Evolutionary conservation across 2,888 invertebrate species (phyloP).

Genomic region (Eristalis pertinax): DNA sequence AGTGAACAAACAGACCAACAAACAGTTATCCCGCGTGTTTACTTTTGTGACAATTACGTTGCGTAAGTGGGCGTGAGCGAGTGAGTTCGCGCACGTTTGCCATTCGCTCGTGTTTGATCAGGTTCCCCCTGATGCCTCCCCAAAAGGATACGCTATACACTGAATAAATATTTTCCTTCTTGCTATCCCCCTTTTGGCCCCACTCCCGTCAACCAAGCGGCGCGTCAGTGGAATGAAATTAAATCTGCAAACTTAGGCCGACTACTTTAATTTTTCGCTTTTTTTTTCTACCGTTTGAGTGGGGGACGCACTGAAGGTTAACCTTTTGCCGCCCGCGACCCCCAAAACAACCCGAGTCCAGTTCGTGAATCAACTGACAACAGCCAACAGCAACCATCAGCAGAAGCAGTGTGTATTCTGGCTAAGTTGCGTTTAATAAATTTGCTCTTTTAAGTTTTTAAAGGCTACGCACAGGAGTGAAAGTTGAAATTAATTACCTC

Average conservation of each 20-base stretch:
- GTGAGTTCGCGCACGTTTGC: slow-evolving; percentile 56
- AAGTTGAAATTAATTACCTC: slow-evolving; percentile 62
- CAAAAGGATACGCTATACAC: slow-evolving; percentile 49
- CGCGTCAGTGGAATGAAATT: slow-evolving; percentile 51
- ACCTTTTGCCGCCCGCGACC: background rate
- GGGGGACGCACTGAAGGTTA: background rate
- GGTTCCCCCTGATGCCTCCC: slow-evolving; percentile 62
- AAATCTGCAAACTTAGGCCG: slow-evolving; percentile 60
- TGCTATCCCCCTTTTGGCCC: no score
- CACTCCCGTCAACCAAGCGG: background rate
- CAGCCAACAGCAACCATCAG: no score
- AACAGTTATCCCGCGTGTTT: slow-evolving; percentile 53
- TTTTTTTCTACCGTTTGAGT: background rate
- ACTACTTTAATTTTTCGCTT: background rate
- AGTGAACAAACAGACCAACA: slow-evolving; percentile 59
- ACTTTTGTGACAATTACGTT: slow-evolving; percentile 68
- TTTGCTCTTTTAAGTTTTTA: slow-evolving; percentile 58
- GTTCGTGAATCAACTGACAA: no score
- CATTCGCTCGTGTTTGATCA: slow-evolving; percentile 59
- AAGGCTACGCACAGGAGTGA: slow-evolving; percentile 28
- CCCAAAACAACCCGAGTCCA: no score
- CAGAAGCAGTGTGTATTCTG: background rate
- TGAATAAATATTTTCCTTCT: background rate
- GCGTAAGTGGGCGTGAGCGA: slow-evolving; percentile 67
- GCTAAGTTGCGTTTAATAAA: slow-evolving; percentile 60